A percentile compares a stretch with the other conserved stretches of the same genome.
Evolutionary conservation across 2,888 invertebrate genomes (phyloP).

Genomic region (Drosophila anomalata): DNA sequence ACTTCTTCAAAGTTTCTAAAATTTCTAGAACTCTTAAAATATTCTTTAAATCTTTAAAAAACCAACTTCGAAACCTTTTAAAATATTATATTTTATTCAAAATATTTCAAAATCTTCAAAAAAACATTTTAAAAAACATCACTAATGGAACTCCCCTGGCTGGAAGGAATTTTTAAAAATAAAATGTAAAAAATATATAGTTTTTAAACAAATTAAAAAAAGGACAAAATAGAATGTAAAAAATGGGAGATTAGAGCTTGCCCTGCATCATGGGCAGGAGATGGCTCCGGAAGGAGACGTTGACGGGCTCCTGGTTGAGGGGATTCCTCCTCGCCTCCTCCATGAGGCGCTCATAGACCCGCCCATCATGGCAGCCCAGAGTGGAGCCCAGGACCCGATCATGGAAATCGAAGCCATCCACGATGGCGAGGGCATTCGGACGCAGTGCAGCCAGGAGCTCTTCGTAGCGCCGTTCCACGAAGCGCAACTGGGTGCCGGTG

Average conservation of each 20-base stretch:
- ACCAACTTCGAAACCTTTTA: not conserved
- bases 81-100: not conserved
- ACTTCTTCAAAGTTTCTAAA: no score
- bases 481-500: conserved; percentile 61
- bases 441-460: conserved; percentile 89
- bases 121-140: not conserved
- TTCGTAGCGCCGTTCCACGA: conserved; percentile 89
- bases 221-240: not conserved
- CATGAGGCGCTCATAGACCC: conserved; percentile 92
- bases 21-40: no score
- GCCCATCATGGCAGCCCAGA: conserved; percentile 92
- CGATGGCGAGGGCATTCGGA: conserved; percentile 94
- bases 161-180: not conserved
- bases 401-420: conserved; percentile 95
- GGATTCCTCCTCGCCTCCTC: conserved; percentile 92
- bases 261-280: conserved; percentile 86
- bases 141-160: no score
- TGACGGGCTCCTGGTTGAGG: conserved; percentile 91
- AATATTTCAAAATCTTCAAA: not conserved
- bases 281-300: conserved; percentile 86
- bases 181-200: not conserved
- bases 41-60: not conserved
- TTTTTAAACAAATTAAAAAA: not conserved
- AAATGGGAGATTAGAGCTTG: conserved; percentile 22
- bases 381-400: conserved; percentile 91